Evolutionary conservation across 2,797 vertebrate genomes (phyloP).

Genomic region (Melanotaenia pygmaea): DNA sequence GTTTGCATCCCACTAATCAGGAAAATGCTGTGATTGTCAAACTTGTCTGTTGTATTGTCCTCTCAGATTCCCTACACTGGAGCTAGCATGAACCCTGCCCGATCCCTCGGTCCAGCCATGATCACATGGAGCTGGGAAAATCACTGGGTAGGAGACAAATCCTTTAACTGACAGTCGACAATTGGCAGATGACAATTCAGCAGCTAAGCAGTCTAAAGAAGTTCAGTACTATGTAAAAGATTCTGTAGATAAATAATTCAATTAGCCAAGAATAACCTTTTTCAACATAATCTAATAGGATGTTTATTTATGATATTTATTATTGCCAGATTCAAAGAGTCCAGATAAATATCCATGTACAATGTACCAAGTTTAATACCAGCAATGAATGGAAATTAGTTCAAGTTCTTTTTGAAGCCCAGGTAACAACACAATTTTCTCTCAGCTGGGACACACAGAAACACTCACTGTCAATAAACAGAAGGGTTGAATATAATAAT

Average conservation of each 20-base stretch:
- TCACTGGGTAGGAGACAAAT: slow-evolving; percentile 90
- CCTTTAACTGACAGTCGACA: too few species aligned
- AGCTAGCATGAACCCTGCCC: slow-evolving; percentile 97
- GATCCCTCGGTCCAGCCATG: slow-evolving; percentile 94
- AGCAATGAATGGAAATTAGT: too few species aligned
- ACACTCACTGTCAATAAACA: too few species aligned
- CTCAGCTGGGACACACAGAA: too few species aligned
- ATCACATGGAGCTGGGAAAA: slow-evolving; percentile 90
- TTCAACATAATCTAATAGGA: background rate
- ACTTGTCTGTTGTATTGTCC: slow-evolving; percentile 7
- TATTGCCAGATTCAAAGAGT: background rate
- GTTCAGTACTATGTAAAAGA: background rate
- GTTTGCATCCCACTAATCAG: background rate
- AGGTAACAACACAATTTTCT: too few species aligned
- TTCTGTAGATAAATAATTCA: too few species aligned
- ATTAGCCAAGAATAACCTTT: background rate
- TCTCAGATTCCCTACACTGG: slow-evolving; percentile 93
- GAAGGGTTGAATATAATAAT: too few species aligned
- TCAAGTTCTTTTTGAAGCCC: too few species aligned
- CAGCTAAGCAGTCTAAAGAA: background rate
- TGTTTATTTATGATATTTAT: background rate
- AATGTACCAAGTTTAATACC: too few species aligned
- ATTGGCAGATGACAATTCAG: background rate
- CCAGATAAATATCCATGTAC: too few species aligned
- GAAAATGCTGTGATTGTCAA: background rate